Evolutionary conservation across 2,888 invertebrate species (phyloP).

Genomic region (Chymomyza fuscimana): DNA sequence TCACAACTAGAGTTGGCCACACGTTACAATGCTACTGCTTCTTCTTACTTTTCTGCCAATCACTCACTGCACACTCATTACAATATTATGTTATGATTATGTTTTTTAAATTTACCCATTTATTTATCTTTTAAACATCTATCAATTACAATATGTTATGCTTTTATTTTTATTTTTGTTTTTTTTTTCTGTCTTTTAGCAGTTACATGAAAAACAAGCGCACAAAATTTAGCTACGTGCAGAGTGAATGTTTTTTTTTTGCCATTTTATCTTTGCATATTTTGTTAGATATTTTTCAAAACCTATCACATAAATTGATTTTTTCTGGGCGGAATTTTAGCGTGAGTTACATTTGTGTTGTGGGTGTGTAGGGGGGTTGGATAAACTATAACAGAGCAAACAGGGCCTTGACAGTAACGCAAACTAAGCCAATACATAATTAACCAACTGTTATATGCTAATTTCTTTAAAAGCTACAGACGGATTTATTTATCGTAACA

Average conservation of each 20-base stretch:
- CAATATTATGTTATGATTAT: slow-evolving; percentile 17
- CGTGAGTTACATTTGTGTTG: slow-evolving; percentile 47
- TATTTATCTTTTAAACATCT: slow-evolving; percentile 15
- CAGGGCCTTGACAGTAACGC: slow-evolving; percentile 5
- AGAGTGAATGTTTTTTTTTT: slow-evolving; percentile 28
- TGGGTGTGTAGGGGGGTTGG: neutral
- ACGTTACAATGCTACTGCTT: neutral
- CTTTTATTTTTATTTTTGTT: slow-evolving; percentile 24
- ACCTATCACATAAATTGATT: slow-evolving; percentile 77
- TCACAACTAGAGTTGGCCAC: neutral
- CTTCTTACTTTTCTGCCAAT: neutral
- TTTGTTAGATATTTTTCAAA: slow-evolving; percentile 55
- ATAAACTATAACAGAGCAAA: neutral
- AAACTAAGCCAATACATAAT: slow-evolving; percentile 34
- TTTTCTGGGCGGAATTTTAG: slow-evolving; percentile 72
- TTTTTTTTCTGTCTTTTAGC: slow-evolving; percentile 19
- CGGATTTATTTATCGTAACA: slow-evolving; percentile 60
- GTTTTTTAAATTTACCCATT: slow-evolving; percentile 11
- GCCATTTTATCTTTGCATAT: slow-evolving; percentile 20
- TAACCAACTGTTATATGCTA: slow-evolving; percentile 41
- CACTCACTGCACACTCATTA: neutral
- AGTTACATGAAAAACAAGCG: slow-evolving; percentile 34
- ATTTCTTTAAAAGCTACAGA: slow-evolving; percentile 66
- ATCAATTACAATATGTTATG: slow-evolving; percentile 17
- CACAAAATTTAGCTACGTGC: slow-evolving; percentile 29